A percentile compares a stretch with the other conserved stretches of the same genome.
These are phyloP conservation scores for Proales similis DNA, from an alignment of 1,140 invertebrate genomes.

Conservation along the genomic window DNA sequence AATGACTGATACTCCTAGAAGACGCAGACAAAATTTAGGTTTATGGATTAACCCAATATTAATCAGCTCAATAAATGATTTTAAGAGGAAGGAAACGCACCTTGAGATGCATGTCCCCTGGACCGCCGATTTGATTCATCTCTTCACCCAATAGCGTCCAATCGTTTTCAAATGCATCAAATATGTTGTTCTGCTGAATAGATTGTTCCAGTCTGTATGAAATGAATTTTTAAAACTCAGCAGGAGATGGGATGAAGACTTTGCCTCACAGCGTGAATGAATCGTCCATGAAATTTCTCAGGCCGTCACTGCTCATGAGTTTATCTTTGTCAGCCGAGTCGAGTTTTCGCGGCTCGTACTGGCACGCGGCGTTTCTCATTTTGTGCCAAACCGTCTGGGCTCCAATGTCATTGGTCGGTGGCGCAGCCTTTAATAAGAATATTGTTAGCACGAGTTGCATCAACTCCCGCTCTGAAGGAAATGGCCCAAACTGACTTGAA, in stretches of 20 bases:
- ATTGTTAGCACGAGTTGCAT: not conserved
- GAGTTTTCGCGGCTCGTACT: constrained; percentile 49
- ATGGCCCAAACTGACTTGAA: constrained; percentile 44
- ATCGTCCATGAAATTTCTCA: constrained; percentile 43
- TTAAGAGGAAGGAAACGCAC: constrained; percentile 39
- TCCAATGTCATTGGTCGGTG: constrained; percentile 40
- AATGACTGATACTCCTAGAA: constrained; percentile 55
- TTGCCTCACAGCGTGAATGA: constrained; percentile 32
- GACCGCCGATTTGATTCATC: constrained; percentile 48
- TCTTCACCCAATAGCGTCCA: constrained; percentile 49
- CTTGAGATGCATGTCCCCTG: constrained; percentile 53
- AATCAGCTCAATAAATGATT: not conserved
- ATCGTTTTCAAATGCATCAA: constrained; percentile 52
- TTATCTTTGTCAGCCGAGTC: constrained; percentile 44
- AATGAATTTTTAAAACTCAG: not conserved
- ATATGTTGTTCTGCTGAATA: constrained; percentile 53
- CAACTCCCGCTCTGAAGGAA: not conserved
- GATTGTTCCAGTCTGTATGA: constrained; percentile 47
- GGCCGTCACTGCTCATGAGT: constrained; percentile 40
- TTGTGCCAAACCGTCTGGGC: constrained; percentile 52
- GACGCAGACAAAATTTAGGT: constrained; percentile 33
- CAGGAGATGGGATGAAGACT: too few species aligned
- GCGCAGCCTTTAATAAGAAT: constrained; percentile 44
- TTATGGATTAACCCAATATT: not conserved
- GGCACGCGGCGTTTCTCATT: constrained; percentile 47